Evolutionary conservation across 2,888 invertebrate genomes (phyloP), one percentile per base, ranked within the genome.

Genomic region (Ferrisia virgata): DNA sequence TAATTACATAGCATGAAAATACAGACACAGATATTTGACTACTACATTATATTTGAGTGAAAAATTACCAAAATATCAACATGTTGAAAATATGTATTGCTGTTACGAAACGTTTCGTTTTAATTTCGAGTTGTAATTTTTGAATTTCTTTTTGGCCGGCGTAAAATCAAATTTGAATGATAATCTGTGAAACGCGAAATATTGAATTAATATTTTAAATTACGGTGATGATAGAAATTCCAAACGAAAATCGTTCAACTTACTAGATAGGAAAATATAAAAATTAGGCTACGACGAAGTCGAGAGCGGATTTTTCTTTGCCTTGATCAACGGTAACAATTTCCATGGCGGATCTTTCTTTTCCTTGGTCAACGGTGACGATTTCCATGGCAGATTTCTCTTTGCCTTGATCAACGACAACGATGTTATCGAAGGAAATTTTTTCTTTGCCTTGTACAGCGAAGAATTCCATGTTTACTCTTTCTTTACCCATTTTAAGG

Each of bases 401-500:
- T 72, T 72, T 72, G 15, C 72, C 72, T 72, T 72, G 72, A 18
- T 72, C 72, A 5, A 72, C 33, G 72, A 33, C 13, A 5, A 72
- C 72, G 72, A 72, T 72, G 72, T 72, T 72, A n/a, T 72, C 72
- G 72, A 72, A 72, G 72, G 72, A 72, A 18, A 72, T 72, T 72
- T 72, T 72, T 18, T 72, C 72, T 72, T 72, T 72, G 72, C 72
- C 72, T 72, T 72, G 72, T 33, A 72, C 72, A 18, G 72, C 36
- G 72, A 72, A 72, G 72, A 72, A 72, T 33, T 72, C 72, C 72
- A 72, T 72, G 72, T 0, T 25, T 13, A 72, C 72, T 33, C 28
- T 33, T 28, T 72, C 72, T 33, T 72, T 72, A 28, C 72, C 72
- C 72, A 72, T 72, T 72, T 72, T 72, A 72, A 33, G 31, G 3